Evolutionary conservation across 2,888 invertebrate genomes (phyloP), one percentile per base, ranked within the genome.

Genomic region (Scelioninae gen. 1): DNA sequence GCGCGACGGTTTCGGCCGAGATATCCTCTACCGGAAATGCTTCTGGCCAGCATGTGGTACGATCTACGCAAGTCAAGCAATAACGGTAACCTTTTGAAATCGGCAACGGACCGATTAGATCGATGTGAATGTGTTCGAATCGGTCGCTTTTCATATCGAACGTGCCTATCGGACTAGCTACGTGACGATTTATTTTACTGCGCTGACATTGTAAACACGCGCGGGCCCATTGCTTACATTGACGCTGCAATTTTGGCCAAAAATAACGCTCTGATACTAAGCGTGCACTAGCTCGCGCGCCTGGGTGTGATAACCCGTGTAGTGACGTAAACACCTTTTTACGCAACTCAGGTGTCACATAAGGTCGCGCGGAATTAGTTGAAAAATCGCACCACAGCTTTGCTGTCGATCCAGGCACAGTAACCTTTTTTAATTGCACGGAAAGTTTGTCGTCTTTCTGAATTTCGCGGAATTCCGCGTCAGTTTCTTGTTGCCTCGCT

Each of bases 221-320:
- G 6, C 83, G 85, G 1, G 89, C 83, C 92, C 91, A 92, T 0
- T 82, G 43, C 0, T 86, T 60, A 56, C 88, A 89, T 51, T 93
- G 90, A 7, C 77, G 82, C 0, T 89, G 86, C 0, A 93, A 86
- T 0, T 84, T 85, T 0, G 91, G 92, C 92, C 92, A 92, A 0
- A 92, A 89, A 49, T 87, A 92, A 0, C 90, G 85, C 31, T 90
- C 51, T 0, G 88, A 58, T 0, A 93, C 85, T 1, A 92, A 40
- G n/a, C 86, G 87, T 0, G 66, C 63, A 0, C 89, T 88, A 0
- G 85, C 84, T 3, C 84, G 84, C 0, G 80, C 69, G 0, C 88
- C 88, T 8, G 87, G 87, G 63, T 88, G 90, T 5, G 86, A 79
- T 0, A 89, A 68, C 0, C 76, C 62, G 69, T 91, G 89, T 0